Evolutionary conservation across 2,113 vertebrate genomes (phyloP).

Genomic region (Chloebia gouldiae): DNA sequence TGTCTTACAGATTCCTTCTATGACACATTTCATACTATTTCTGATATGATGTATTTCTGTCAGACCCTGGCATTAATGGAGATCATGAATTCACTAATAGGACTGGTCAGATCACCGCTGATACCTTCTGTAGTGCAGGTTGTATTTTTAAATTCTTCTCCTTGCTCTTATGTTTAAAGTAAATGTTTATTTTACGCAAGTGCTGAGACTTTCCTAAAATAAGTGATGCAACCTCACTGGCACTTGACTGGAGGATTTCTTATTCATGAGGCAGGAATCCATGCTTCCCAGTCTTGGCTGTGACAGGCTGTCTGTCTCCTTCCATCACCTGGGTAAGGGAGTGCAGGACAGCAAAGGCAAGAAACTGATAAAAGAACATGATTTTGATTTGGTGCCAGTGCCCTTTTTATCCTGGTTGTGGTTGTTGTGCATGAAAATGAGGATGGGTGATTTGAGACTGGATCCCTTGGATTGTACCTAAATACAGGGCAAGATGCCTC

Average conservation of each 20-base stretch:
- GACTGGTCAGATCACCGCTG: constrained; percentile 82
- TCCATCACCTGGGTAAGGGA: background rate
- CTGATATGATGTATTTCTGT: constrained; percentile 95
- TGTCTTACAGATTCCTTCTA: constrained; percentile 86
- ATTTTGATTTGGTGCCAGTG: background rate
- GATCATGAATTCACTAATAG: constrained; percentile 86
- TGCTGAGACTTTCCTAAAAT: background rate
- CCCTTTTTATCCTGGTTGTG: background rate
- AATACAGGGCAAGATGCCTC: background rate
- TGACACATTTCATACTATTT: constrained; percentile 89
- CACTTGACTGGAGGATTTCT: background rate
- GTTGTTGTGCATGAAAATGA: background rate
- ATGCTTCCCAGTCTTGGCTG: background rate
- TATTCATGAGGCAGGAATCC: background rate
- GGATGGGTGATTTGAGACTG: background rate
- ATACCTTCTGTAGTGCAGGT: constrained; percentile 87
- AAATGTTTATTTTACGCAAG: background rate
- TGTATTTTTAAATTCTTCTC: background rate
- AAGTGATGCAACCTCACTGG: background rate
- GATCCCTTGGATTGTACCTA: background rate
- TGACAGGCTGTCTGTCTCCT: background rate
- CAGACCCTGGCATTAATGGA: constrained; percentile 88
- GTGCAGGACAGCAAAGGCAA: background rate
- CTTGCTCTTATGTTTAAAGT: background rate
- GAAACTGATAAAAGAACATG: background rate